Conservation (phyloP, 2,888 invertebrate genomes). For the Camponotus fellah region DNA sequence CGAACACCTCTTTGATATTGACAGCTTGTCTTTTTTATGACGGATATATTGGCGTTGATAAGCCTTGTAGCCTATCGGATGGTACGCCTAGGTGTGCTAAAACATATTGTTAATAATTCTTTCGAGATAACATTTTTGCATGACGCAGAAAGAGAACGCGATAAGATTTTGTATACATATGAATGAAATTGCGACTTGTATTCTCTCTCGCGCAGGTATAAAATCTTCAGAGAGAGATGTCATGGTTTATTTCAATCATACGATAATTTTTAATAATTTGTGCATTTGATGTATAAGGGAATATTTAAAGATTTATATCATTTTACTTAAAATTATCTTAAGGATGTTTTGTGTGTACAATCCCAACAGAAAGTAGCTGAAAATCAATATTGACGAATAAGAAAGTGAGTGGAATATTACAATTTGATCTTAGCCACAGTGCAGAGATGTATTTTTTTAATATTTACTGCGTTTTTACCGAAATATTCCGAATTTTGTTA, state of each 20-base stretch:
- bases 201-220: not conserved
- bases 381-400: no score
- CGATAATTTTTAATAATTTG: not conserved
- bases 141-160: no score
- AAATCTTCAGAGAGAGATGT: not conserved
- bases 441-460: no score
- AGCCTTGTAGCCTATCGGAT: not conserved
- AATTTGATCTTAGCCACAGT: no score
- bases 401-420: no score
- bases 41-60: not conserved
- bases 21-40: conserved; percentile 18
- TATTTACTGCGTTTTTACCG: no score
- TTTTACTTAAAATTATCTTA: not conserved
- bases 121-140: not conserved
- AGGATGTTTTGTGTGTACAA: no score
- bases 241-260: not conserved
- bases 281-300: not conserved
- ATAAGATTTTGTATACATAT: not conserved
- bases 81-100: not conserved
- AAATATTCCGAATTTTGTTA: no score
- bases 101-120: not conserved
- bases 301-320: not conserved
- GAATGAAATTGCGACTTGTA: not conserved
- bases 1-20: conserved; percentile 38
- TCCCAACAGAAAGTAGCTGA: no score